Evolutionary conservation across 2,113 vertebrate genomes (phyloP).

Genomic region (Orcinus orca): DNA sequence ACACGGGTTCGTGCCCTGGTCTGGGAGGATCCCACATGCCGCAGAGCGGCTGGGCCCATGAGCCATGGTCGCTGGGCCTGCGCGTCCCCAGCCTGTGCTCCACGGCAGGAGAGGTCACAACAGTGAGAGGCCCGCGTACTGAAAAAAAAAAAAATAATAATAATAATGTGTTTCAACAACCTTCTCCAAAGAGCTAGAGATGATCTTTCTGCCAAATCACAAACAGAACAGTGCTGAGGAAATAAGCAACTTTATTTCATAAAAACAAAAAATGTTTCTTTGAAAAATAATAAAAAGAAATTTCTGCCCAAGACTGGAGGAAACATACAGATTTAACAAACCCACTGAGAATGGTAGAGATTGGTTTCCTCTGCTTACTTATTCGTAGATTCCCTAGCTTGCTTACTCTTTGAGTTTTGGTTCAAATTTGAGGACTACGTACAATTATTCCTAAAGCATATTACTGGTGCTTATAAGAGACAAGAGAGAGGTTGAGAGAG

Average conservation of each 20-base stretch:
- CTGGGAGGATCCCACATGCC: too few species aligned
- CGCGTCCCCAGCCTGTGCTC: too few species aligned
- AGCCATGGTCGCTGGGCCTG: too few species aligned
- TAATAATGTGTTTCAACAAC: neutral
- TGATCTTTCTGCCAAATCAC: constrained; percentile 3
- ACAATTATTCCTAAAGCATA: neutral
- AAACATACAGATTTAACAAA: neutral
- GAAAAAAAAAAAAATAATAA: too few species aligned
- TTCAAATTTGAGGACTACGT: neutral
- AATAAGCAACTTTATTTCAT: constrained; percentile 1
- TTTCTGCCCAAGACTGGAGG: neutral
- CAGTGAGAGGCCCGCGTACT: too few species aligned
- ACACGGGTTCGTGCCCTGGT: too few species aligned
- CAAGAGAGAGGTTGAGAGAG: neutral
- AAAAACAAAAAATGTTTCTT: constrained; percentile 15
- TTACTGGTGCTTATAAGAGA: neutral
- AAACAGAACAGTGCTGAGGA: neutral
- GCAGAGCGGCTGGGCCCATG: too few species aligned
- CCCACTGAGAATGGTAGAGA: neutral
- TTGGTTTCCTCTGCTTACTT: neutral
- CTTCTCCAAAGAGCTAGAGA: neutral
- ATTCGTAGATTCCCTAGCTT: neutral
- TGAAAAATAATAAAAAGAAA: constrained; percentile 14
- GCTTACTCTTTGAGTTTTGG: neutral
- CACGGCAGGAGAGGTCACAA: too few species aligned